phyloP scores from a whole-genome alignment of 2,888 invertebrate genomes.

The Lasius platythorax region DNA sequence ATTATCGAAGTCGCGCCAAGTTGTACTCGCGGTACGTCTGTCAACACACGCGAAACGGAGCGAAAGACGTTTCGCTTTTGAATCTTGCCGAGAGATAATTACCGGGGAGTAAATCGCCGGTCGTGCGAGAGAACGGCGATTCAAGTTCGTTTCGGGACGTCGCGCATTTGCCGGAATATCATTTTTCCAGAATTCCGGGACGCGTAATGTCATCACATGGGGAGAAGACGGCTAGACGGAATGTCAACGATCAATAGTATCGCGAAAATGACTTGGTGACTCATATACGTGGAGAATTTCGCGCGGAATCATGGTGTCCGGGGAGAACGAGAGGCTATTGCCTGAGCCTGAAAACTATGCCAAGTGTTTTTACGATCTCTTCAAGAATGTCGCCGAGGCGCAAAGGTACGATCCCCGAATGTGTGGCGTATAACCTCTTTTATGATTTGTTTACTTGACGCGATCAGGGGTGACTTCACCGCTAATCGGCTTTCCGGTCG shows the following conservation, averaged over 20 bases:
- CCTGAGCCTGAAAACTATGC: conserved; percentile 86
- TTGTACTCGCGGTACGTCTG: conserved; percentile 64
- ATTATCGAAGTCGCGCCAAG: conserved; percentile 67
- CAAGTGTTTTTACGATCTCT: conserved; percentile 86
- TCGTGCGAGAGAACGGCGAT: conserved; percentile 45
- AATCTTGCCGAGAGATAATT: conserved; percentile 55
- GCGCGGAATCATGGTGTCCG: conserved; percentile 81
- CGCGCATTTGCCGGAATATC: not conserved
- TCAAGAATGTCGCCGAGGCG: conserved; percentile 85
- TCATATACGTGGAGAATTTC: conserved; percentile 73
- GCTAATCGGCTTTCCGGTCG: conserved; percentile 55
- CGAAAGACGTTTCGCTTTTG: conserved; percentile 58
- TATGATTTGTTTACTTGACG: conserved; percentile 80
- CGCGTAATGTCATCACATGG: conserved; percentile 73
- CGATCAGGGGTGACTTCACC: conserved; percentile 68
- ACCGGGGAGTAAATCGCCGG: conserved; percentile 10
- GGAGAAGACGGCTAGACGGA: conserved; percentile 66
- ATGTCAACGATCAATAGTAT: conserved; percentile 84
- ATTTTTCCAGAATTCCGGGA: not conserved
- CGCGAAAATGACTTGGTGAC: conserved; percentile 84
- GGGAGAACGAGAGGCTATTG: conserved; percentile 83
- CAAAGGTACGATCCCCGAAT: conserved; percentile 83
- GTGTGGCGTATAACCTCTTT: conserved; percentile 79
- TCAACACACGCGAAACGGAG: conserved; percentile 67
- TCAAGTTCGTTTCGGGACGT: not conserved